Evolutionary conservation across 37 sponge, comb jelly and placozoan genomes (phyloP), one percentile per base, ranked within the genome.

Genomic region (Petrosia ficiformis): DNA sequence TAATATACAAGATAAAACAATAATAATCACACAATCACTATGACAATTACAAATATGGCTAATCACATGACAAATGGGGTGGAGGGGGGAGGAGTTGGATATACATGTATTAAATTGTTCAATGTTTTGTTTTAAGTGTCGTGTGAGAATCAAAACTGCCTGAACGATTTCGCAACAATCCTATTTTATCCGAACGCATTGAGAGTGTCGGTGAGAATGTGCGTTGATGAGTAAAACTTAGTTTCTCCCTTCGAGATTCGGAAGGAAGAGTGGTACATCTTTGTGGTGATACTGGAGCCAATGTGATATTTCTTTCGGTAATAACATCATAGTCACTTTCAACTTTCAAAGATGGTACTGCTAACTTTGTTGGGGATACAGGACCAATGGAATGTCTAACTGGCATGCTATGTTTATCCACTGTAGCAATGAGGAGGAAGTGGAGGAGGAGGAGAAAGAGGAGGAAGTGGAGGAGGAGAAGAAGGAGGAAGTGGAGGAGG

Each of bases 361-460:
- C 28, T 61, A 29, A 26, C 54, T 48, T 48, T 5, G 63, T 26
- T 26, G 63, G 63, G 28, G 63, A 61, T n/a, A 11, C 63, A 26
- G 63, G 63, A 61, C 14, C 25, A 61, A n/a, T 8, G 26, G 63
- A 61, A n/a, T 61, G 63, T n/a, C 63, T 61, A n/a, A 26, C 28
- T 26, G 63, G 63, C 14, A 61, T 8, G 28, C 63, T 61, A 29
- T 61, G 63, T 29, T 61, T 24, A 26, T 61, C 63, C 11, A 29
- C 63, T 61, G n/a, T 48, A 48, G 14, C 14, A 48, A 48, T 48
- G 54, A 48, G 8, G 14, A 14, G 14, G 14, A 19, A 8, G 14
- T 19, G 14, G 8, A 14, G 14, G 14, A 48, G 8, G 14, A 14
- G 14, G 54, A 48, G 54, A 48, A 14, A 14, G 54, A 48, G 54